Conservation (phyloP, 1,140 invertebrate species). For the Vollenhovia emeryi region DNA sequence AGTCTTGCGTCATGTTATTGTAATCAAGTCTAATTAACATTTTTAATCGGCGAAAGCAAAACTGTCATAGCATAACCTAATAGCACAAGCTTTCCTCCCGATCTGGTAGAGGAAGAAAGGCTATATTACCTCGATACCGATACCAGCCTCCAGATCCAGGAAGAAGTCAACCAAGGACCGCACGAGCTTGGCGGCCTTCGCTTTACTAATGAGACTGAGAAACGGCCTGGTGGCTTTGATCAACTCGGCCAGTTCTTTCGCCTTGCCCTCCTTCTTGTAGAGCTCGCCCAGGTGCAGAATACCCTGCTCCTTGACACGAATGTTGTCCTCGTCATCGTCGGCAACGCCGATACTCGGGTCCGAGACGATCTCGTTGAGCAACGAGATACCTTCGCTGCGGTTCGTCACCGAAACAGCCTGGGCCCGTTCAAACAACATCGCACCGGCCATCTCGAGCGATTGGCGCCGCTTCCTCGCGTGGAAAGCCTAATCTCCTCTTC, state of each 20-base stretch:
- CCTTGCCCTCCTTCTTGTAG: slow-evolving; percentile 96
- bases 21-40: neutral
- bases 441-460: slow-evolving; percentile 90
- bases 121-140: slow-evolving; percentile 91
- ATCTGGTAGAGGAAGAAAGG: neutral
- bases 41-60: neutral
- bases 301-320: slow-evolving; percentile 95
- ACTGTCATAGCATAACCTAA: slow-evolving; percentile 6
- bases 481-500: slow-evolving; percentile 7
- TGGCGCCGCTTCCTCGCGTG: neutral
- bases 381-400: slow-evolving; percentile 89
- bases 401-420: slow-evolving; percentile 90
- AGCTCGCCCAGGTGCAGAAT: slow-evolving; percentile 95
- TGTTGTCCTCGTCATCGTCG: slow-evolving; percentile 94
- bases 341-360: slow-evolving; percentile 88
- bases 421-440: slow-evolving; percentile 93
- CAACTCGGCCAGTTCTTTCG: slow-evolving; percentile 96
- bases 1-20: neutral
- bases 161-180: slow-evolving; percentile 98
- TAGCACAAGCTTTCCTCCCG: no score
- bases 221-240: slow-evolving; percentile 98
- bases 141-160: slow-evolving; percentile 97
- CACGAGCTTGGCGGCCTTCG: slow-evolving; percentile 99
- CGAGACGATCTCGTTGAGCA: slow-evolving; percentile 90
- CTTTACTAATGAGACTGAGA: slow-evolving; percentile 97